Evolutionary conservation across 2,888 invertebrate genomes (phyloP).

Genomic region (Drepana falcataria): DNA sequence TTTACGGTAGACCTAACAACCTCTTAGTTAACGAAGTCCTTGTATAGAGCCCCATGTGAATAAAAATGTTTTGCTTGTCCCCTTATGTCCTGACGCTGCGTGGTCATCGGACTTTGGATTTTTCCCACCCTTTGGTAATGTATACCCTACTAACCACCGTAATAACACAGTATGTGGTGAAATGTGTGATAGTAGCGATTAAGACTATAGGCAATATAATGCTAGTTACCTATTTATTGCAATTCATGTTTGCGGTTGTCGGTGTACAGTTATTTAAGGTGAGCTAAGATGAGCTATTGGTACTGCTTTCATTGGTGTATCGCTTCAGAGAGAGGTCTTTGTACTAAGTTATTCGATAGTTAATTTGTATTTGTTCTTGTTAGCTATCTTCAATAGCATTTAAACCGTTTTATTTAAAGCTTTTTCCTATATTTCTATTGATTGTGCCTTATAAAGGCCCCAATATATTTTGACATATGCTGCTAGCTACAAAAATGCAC

Average conservation of each 20-base stretch:
- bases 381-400: too few species aligned
- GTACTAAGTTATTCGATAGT: neutral
- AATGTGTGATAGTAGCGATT: constrained; percentile 99
- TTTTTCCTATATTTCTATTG: too few species aligned
- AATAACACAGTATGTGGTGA: constrained; percentile 95
- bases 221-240: constrained; percentile 99
- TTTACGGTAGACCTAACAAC: constrained; percentile 49
- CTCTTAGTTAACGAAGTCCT: constrained; percentile 13
- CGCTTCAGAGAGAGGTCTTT: neutral
- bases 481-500: too few species aligned
- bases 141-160: constrained; percentile 58
- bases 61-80: constrained; percentile 72
- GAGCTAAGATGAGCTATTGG: constrained; percentile 50
- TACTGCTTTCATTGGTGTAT: neutral
- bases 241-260: constrained; percentile 99
- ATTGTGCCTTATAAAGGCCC: too few species aligned
- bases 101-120: constrained; percentile 49
- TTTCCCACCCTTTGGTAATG: constrained; percentile 59
- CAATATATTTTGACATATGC: too few species aligned
- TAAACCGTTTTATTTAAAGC: too few species aligned
- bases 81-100: constrained; percentile 70
- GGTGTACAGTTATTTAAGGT: constrained; percentile 99
- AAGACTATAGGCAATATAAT: constrained; percentile 99
- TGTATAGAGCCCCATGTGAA: constrained; percentile 39
- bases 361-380: constrained; percentile 6